These are phyloP conservation scores for Lipotes vexillifer DNA, from an alignment of 2,113 vertebrate species.

Conservation along the genomic window DNA sequence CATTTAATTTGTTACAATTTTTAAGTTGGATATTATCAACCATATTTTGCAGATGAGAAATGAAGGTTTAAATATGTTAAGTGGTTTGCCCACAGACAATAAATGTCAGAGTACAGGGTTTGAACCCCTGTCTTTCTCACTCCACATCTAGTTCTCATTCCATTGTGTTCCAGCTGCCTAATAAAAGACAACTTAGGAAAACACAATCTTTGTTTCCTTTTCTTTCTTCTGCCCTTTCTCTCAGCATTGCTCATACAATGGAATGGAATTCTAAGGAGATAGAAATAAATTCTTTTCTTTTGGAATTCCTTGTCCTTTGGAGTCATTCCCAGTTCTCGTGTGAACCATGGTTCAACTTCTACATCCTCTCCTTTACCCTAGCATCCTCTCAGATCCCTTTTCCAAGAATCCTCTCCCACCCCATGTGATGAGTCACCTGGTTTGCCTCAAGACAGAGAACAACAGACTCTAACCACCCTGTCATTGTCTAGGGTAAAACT, in stretches of 20 bases:
- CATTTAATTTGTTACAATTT: background rate
- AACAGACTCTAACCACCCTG: background rate
- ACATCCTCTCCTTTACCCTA: constrained; percentile 53
- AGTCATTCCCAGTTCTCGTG: constrained; percentile 53
- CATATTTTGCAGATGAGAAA: background rate
- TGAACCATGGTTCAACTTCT: constrained; percentile 34
- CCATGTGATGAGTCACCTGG: constrained; percentile 53
- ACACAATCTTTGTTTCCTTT: background rate
- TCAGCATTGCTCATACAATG: constrained; percentile 38
- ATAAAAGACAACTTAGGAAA: background rate
- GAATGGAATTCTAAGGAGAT: constrained; percentile 55
- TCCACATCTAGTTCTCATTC: background rate
- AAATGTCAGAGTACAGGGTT: background rate
- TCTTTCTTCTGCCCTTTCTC: background rate
- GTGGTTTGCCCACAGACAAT: background rate
- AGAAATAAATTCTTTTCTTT: constrained; percentile 46
- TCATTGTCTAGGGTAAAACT: background rate
- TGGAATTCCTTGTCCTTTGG: constrained; percentile 50
- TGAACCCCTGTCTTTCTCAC: background rate
- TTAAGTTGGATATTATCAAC: background rate
- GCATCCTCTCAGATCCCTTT: constrained; percentile 52
- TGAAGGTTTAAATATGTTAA: background rate
- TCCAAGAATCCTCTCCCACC: constrained; percentile 44
- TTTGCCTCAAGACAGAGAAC: constrained; percentile 25
- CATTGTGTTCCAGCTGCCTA: background rate